Percentiles rank a stretch among this genome's conserved stretches.
Evolutionary conservation across 2,888 invertebrate genomes (phyloP).

Genomic region (Mechanitis mazaeus): DNA sequence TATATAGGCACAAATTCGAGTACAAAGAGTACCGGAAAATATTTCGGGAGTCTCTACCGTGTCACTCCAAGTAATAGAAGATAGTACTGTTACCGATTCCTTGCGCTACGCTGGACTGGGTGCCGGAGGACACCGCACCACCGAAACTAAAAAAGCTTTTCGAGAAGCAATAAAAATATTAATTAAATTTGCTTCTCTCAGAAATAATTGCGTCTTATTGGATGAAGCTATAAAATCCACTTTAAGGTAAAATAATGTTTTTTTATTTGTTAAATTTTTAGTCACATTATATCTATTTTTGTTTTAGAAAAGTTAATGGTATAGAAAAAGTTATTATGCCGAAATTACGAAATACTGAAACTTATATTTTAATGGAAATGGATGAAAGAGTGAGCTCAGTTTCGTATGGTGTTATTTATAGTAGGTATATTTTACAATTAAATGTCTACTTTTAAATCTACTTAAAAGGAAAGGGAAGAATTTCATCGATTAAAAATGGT

Average conservation of each 20-base stretch:
- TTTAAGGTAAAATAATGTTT: constrained; percentile 45
- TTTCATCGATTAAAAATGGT: constrained; percentile 70
- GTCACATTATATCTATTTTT: not conserved
- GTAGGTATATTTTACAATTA: not conserved
- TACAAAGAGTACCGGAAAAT: constrained; percentile 58
- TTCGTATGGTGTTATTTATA: not conserved
- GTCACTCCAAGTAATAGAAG: constrained; percentile 56
- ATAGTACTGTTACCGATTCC: constrained; percentile 48
- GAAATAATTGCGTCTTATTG: constrained; percentile 58
- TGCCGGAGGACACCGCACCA: constrained; percentile 64
- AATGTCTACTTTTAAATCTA: not conserved
- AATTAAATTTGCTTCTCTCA: constrained; percentile 71
- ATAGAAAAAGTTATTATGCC: constrained; percentile 71
- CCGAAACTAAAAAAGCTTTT: constrained; percentile 63
- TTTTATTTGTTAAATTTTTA: not conserved
- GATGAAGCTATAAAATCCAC: constrained; percentile 59
- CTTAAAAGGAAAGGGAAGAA: constrained; percentile 64
- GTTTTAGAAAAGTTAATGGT: constrained; percentile 67
- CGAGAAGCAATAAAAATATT: constrained; percentile 56
- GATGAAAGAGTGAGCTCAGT: constrained; percentile 58
- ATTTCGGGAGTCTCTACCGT: constrained; percentile 65
- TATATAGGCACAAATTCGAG: constrained; percentile 61
- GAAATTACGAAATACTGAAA: constrained; percentile 63
- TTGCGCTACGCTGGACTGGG: constrained; percentile 61
- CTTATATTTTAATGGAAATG: constrained; percentile 64